Percentiles rank a stretch among this genome's conserved stretches.
Conservation (phyloP, 2,888 invertebrate genomes). For the Eutolmus rufibarbis region DNA sequence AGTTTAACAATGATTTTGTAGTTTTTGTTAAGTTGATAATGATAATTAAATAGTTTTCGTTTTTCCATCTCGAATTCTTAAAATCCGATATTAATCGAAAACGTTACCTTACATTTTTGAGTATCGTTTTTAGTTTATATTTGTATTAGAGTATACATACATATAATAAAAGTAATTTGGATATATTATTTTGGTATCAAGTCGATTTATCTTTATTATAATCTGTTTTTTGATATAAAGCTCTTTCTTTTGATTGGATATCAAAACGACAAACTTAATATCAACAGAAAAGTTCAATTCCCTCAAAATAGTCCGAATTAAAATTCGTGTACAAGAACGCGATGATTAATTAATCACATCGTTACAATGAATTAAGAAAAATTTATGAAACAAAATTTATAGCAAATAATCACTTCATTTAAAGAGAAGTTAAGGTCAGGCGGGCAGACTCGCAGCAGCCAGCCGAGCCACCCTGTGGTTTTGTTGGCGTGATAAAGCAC, state of each 20-base stretch:
- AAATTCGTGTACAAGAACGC: not conserved
- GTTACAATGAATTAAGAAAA: not conserved
- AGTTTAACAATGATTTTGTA: no score
- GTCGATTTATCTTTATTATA: no score
- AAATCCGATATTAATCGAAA: no score
- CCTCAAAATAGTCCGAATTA: not conserved
- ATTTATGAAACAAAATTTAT: not conserved
- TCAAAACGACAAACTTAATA: not conserved
- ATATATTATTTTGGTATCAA: no score
- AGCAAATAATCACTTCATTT: not conserved
- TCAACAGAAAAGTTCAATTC: not conserved
- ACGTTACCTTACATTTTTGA: no score
- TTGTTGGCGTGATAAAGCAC: constrained; percentile 14
- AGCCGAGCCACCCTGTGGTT: not conserved
- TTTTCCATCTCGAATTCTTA: no score
- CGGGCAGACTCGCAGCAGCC: not conserved
- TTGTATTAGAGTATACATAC: no score
- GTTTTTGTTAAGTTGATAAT: no score
- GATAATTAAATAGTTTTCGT: no score
- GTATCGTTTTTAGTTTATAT: no score
- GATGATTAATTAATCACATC: not conserved
- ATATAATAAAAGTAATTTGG: no score
- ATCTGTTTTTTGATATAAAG: no score
- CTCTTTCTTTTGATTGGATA: not conserved
- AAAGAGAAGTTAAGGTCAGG: constrained; percentile 6